These are phyloP conservation scores for Drosophila lacteicornis DNA, from an alignment of 1,140 invertebrate species.

Conservation along the genomic window DNA sequence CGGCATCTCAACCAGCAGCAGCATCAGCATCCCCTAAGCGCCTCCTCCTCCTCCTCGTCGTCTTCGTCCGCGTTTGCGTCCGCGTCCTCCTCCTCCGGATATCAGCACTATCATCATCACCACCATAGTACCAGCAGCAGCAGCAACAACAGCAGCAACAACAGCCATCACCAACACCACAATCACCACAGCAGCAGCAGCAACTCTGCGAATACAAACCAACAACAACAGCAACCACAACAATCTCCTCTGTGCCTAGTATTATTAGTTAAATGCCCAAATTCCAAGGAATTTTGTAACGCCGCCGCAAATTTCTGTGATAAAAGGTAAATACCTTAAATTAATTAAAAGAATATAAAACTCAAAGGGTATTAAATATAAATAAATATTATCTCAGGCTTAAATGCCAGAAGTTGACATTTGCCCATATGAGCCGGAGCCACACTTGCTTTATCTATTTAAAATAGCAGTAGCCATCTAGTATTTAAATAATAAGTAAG, in stretches of 20 bases:
- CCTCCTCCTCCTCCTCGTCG: slow-evolving; percentile 29
- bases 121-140: slow-evolving; percentile 60
- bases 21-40: slow-evolving; percentile 65
- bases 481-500: slow-evolving; percentile 17
- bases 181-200: slow-evolving; percentile 35
- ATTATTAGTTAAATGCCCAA: slow-evolving; percentile 85
- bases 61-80: slow-evolving; percentile 24
- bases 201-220: slow-evolving; percentile 42
- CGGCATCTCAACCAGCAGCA: slow-evolving; percentile 83
- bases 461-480: slow-evolving; percentile 18
- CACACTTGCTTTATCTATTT: slow-evolving; percentile 20
- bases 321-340: slow-evolving; percentile 79
- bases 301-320: slow-evolving; percentile 85
- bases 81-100: slow-evolving; percentile 51
- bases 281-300: slow-evolving; percentile 85
- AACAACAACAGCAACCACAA: slow-evolving; percentile 74
- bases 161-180: slow-evolving; percentile 48
- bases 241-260: slow-evolving; percentile 85
- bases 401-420: slow-evolving; percentile 44
- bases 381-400: slow-evolving; percentile 19
- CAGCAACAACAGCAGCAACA: slow-evolving; percentile 45
- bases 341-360: no score
- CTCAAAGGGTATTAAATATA: slow-evolving; percentile 4
- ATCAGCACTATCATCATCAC: slow-evolving; percentile 57
- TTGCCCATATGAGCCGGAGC: slow-evolving; percentile 19